Base-by-base conservation (phyloP, 2,888 invertebrate genomes). In the Cremastinae sp. region DNA sequence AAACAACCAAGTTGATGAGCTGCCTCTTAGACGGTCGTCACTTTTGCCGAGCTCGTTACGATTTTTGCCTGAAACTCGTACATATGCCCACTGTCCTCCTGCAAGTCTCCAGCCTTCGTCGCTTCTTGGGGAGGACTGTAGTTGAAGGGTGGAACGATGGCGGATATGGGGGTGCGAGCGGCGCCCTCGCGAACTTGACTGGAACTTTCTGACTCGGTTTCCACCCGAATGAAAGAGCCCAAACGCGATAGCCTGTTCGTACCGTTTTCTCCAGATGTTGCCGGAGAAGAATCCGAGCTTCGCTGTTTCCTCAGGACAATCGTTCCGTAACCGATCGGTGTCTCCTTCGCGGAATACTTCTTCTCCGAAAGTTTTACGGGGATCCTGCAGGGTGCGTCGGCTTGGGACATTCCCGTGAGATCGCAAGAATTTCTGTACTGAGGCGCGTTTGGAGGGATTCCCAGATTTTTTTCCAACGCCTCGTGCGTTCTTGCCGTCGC, bases 161-260 rank as follows among this genome's bases (percentile, higher is more conserved):
- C 91, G 10, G 91, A 89, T 4, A 87, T 84, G 12, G 84, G 83
- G 28, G 81, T 76, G 9, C 84, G 83, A 5, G 80, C 73, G 8
- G 61, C 81, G n/a, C 38, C 70, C 0, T 69, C 14, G 1, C 70
- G 71, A 0, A 65, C 56, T 47, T 78, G 81, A 38, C 75, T 58
- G 34, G 68, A 41, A 10, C 78, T 73, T 20, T 82, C 81, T 20
- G 78, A 66, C 9, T 82, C 83, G 4, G 84, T 75, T n/a, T 91
- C 91, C 58, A 91, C 90, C 22, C 90, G 84, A 56, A 91, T 90
- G 79, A 91, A 92, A 5, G 92, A 91, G n/a, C 91, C 91, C 64
- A 91, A 87, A 20, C 91, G 89, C 5, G 91, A 91, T 73, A 91
- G 83, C 56, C 91, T 85, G 79, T 91, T 91, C 8, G 88, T 84